Percentiles rank a stretch among this genome's conserved stretches.
These are phyloP conservation scores for Valencia hispanica DNA, from an alignment of 2,797 vertebrate species.

Conservation along the genomic window DNA sequence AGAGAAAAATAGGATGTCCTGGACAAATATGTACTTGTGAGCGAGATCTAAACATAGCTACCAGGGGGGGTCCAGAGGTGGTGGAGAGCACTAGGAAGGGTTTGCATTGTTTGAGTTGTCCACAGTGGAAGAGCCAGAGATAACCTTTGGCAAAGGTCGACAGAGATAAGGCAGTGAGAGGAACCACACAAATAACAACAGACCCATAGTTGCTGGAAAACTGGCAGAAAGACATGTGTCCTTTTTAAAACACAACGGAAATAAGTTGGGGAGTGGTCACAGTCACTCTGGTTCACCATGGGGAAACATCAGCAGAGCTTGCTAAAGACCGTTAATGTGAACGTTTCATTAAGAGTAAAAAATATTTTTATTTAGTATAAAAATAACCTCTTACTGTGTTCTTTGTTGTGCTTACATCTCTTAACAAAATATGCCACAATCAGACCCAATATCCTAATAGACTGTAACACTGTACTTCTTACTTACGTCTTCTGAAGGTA, in stretches of 20 bases:
- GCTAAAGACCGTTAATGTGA: neutral
- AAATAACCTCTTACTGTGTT: too few species aligned
- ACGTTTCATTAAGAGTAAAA: neutral
- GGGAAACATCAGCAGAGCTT: slow-evolving; percentile 18
- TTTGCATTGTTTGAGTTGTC: slow-evolving; percentile 64
- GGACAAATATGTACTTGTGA: slow-evolving; percentile 65
- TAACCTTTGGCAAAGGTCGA: slow-evolving; percentile 57
- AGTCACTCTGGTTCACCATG: slow-evolving; percentile 9
- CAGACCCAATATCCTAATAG: neutral
- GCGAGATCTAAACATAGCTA: slow-evolving; percentile 65
- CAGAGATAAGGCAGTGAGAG: slow-evolving; percentile 52
- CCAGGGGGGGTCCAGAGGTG: slow-evolving; percentile 31
- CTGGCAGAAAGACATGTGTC: slow-evolving; percentile 36
- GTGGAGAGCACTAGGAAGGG: slow-evolving; percentile 43
- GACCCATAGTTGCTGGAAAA: slow-evolving; percentile 46
- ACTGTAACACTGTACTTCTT: too few species aligned
- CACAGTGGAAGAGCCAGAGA: slow-evolving; percentile 55
- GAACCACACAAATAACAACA: slow-evolving; percentile 36
- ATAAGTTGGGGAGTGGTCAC: slow-evolving; percentile 50
- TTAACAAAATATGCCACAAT: neutral
- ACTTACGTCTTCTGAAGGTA: too few species aligned
- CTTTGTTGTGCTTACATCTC: too few species aligned
- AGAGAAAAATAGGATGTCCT: slow-evolving; percentile 67
- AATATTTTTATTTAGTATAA: neutral
- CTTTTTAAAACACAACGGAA: slow-evolving; percentile 43